Percentiles rank a stretch among this genome's conserved stretches.
Evolutionary conservation across 92 coral and sea anemone species (phyloP).

Genomic region (Ricordea florida): DNA sequence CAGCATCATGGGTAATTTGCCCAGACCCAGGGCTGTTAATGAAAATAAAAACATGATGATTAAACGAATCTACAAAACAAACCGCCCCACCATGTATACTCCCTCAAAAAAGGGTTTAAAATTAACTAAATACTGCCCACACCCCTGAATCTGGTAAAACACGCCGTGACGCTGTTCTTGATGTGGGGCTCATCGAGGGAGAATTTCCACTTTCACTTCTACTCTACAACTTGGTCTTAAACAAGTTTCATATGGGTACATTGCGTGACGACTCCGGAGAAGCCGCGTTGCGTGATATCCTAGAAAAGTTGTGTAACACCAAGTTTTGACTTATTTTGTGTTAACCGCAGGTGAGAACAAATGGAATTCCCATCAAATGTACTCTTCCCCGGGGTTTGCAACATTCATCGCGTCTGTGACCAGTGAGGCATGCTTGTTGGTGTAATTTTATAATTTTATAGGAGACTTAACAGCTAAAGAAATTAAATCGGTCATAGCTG

Average conservation of each 20-base stretch:
- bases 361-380: conserved; percentile 17
- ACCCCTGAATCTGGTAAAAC: conserved; percentile 6
- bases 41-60: background rate
- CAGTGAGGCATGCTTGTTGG: no score
- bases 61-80: conserved; percentile 23
- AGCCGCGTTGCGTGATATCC: no score
- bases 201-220: background rate
- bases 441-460: background rate
- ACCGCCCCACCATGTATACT: conserved; percentile 22
- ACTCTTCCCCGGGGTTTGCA: background rate
- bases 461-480: background rate
- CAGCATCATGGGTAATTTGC: background rate
- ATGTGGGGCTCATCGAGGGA: background rate
- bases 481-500: background rate
- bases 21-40: conserved; percentile 13
- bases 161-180: background rate
- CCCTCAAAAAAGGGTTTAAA: conserved; percentile 11
- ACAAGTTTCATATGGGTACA: no score
- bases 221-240: no score
- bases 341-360: conserved; percentile 38
- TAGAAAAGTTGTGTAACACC: background rate
- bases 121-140: conserved; percentile 18
- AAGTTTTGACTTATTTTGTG: background rate
- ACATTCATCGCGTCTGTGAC: background rate
- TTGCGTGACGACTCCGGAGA: no score